Evolutionary conservation across 2,797 vertebrate species (phyloP), one percentile per base, ranked within the genome.

Genomic region (Paedocypris micromegethes): DNA sequence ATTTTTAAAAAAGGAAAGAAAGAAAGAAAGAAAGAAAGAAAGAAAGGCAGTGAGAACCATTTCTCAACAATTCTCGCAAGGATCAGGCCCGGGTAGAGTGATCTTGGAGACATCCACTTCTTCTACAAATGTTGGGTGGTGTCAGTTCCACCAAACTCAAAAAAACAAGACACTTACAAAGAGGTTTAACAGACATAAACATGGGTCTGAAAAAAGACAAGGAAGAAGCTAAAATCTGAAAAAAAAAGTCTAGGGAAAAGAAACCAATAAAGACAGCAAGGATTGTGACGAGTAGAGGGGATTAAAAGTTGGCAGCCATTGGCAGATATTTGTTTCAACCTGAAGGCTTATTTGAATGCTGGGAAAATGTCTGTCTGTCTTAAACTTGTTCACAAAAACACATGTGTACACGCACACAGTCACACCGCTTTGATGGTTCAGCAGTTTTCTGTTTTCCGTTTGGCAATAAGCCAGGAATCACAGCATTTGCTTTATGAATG

Each of bases 371-470:
- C 9, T 2, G 41, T 53, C 51, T 55, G 51, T 23, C 47, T 54
- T 6, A 41, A 56, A 43, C 59, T 23, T 23, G 23, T 23, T 23
- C 23, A 50, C 52, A 63, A 54, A 52, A 40, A 58, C 68, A 70
- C 47, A 42, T 64, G 54, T 2, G 37, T 64, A 64, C 37, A 51
- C 41, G 54, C 54, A 58, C 41, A 64, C 37, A 74, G 37, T 46
- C 65, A 52, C 53, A 54, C 52, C 44, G 41, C 71, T 81, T 79
- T 88, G 86, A 90, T 88, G 87, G 87, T 88, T 86, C 83, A 86
- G 55, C 85, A 86, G 85, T 75, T 86, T 82, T 84, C 71, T 66
- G 60, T 68, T 73, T 77, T 80, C 77, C 85, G 83, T 80, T 80
- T 79, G 74, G 78, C 58, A 79, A 83, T 79, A 75, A 79, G 79